These are phyloP conservation scores for Bathybates hornii DNA, from an alignment of 2,113 vertebrate genomes.

Conservation along the genomic window DNA sequence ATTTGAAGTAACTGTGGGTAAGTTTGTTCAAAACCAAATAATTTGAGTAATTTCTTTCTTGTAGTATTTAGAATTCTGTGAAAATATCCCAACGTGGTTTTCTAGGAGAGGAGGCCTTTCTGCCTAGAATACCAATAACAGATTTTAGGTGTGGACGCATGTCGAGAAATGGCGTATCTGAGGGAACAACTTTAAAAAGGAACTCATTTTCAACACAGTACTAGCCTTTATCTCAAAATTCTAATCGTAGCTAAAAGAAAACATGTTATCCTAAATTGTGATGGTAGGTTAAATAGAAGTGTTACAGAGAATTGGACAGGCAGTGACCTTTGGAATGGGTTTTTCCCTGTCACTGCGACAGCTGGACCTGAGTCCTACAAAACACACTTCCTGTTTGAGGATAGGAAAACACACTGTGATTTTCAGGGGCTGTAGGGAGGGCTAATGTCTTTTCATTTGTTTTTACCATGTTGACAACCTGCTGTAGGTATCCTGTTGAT, in stretches of 20 bases:
- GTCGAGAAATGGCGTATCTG: background rate
- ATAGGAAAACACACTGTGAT: constrained; percentile 13
- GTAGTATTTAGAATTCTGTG: background rate
- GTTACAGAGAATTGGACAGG: background rate
- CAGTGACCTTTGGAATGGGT: constrained; percentile 24
- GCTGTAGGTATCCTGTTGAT: constrained; percentile 58
- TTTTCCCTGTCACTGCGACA: constrained; percentile 51
- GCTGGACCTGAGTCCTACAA: constrained; percentile 44
- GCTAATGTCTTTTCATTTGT: constrained; percentile 14
- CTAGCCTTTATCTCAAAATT: background rate
- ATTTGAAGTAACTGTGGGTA: constrained; percentile 48
- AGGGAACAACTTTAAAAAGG: background rate
- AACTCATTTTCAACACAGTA: background rate
- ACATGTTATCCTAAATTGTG: background rate
- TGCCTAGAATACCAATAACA: background rate
- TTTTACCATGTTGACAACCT: constrained; percentile 46
- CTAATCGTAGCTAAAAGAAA: background rate
- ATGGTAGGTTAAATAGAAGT: background rate
- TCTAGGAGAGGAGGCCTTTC: background rate
- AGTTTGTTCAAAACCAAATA: constrained; percentile 13
- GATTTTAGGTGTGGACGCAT: background rate
- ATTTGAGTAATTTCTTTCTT: background rate
- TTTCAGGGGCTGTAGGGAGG: constrained; percentile 4
- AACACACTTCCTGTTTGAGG: constrained; percentile 63
- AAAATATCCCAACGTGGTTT: background rate